Percentiles rank a stretch among this genome's conserved stretches.
phyloP scores from a whole-genome alignment of 2,113 vertebrate species.

The Anas platyrhynchos region DNA sequence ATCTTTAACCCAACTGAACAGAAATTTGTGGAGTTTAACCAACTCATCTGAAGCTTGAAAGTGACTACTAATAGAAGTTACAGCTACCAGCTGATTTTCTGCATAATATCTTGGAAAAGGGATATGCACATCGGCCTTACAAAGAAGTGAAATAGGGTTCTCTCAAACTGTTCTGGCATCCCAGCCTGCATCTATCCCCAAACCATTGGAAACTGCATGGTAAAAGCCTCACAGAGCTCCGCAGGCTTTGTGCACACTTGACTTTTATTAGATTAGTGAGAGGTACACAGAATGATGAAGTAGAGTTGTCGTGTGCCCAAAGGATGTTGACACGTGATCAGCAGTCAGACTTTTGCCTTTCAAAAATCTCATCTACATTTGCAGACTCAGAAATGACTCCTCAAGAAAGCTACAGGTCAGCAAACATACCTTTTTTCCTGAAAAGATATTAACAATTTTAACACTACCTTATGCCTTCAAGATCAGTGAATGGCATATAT shows the following conservation, averaged over 20 bases:
- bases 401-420: not conserved
- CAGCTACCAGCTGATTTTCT: not conserved
- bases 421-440: not conserved
- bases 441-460: not conserved
- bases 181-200: not conserved
- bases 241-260: not conserved
- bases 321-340: not conserved
- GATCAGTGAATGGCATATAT: not conserved
- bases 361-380: not conserved
- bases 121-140: not conserved
- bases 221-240: not conserved
- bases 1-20: not conserved
- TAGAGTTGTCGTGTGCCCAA: not conserved
- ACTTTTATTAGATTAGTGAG: not conserved
- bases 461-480: not conserved
- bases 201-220: not conserved
- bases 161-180: not conserved
- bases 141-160: not conserved
- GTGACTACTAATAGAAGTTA: not conserved
- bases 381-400: not conserved
- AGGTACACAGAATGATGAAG: not conserved
- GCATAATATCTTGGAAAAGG: not conserved
- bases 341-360: not conserved
- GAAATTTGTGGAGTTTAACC: not conserved
- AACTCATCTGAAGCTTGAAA: not conserved